Conservation (phyloP, 2,797 vertebrate species). For the Meriones psammophilus region DNA sequence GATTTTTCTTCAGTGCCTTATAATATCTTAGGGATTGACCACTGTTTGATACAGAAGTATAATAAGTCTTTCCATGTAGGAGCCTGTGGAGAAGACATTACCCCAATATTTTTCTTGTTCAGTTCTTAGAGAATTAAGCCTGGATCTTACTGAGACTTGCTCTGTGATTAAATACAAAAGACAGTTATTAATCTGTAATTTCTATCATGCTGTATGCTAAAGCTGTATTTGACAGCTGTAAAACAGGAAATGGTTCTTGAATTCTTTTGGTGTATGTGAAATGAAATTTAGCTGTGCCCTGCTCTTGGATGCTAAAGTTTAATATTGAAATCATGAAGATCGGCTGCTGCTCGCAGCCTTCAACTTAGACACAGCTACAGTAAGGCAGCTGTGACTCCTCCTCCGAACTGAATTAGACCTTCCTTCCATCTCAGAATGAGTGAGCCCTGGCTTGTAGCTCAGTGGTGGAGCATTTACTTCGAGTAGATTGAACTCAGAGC, state of each 20-base stretch:
- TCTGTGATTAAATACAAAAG: constrained; percentile 42
- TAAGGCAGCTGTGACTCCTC: background rate
- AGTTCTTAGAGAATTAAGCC: constrained; percentile 46
- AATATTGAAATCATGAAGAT: background rate
- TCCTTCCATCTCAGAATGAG: constrained; percentile 42
- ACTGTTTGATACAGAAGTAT: constrained; percentile 6
- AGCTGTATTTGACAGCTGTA: background rate
- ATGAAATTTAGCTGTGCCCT: constrained; percentile 34
- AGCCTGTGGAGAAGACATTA: constrained; percentile 3
- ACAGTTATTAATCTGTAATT: constrained; percentile 43
- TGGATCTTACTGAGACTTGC: constrained; percentile 30
- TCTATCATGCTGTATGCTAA: background rate
- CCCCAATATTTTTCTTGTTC: constrained; percentile 8
- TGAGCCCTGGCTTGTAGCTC: background rate
- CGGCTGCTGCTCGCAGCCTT: background rate
- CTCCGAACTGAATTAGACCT: constrained; percentile 26
- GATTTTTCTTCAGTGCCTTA: constrained; percentile 38
- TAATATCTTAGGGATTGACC: background rate
- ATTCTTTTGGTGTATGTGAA: constrained; percentile 13
- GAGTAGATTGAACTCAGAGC: background rate
- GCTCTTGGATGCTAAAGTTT: background rate
- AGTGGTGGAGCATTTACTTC: background rate
- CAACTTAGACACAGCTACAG: constrained; percentile 1
- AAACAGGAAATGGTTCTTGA: constrained; percentile 34
- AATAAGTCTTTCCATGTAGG: constrained; percentile 40